phyloP scores from a whole-genome alignment of 2,888 invertebrate species.

The Acronicta alni region DNA sequence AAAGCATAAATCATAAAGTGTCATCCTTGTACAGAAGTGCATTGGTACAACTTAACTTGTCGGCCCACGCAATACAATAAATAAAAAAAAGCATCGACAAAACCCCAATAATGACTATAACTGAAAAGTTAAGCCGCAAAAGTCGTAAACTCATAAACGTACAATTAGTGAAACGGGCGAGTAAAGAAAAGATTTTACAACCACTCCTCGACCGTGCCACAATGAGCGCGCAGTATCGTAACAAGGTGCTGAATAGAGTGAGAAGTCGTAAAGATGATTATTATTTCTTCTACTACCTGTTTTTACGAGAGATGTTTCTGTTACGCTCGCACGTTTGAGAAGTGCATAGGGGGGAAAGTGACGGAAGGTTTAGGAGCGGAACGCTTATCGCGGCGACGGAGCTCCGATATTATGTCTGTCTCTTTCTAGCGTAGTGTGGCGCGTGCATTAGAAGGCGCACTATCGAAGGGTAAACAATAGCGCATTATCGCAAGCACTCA shows the following conservation, averaged over 20 bases:
- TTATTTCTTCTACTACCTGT: slow-evolving; percentile 90
- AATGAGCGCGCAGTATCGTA: slow-evolving; percentile 89
- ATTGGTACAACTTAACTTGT: slow-evolving; percentile 43
- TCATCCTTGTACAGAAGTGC: slow-evolving; percentile 29
- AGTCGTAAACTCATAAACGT: slow-evolving; percentile 89
- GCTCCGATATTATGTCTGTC: slow-evolving; percentile 72
- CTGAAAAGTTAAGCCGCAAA: slow-evolving; percentile 86
- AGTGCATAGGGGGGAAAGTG: slow-evolving; percentile 70
- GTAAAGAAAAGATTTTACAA: slow-evolving; percentile 90
- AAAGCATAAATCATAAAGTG: slow-evolving; percentile 44
- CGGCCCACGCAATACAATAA: slow-evolving; percentile 54
- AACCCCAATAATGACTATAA: slow-evolving; percentile 79
- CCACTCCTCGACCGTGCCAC: slow-evolving; percentile 86
- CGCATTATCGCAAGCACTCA: slow-evolving; percentile 87
- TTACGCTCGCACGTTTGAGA: slow-evolving; percentile 72
- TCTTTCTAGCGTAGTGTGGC: slow-evolving; percentile 81
- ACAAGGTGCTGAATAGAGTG: slow-evolving; percentile 90
- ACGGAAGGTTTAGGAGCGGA: slow-evolving; percentile 72
- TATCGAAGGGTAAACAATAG: slow-evolving; percentile 89
- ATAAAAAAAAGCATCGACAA: slow-evolving; percentile 75
- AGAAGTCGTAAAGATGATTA: slow-evolving; percentile 90
- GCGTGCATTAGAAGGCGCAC: slow-evolving; percentile 87
- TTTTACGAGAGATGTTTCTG: slow-evolving; percentile 84
- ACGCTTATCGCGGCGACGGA: slow-evolving; percentile 70
- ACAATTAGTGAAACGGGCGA: slow-evolving; percentile 89